Percentiles rank a stretch among this genome's conserved stretches.
Evolutionary conservation across 2,113 vertebrate species (phyloP).

Genomic region (Otocyon megalotis): DNA sequence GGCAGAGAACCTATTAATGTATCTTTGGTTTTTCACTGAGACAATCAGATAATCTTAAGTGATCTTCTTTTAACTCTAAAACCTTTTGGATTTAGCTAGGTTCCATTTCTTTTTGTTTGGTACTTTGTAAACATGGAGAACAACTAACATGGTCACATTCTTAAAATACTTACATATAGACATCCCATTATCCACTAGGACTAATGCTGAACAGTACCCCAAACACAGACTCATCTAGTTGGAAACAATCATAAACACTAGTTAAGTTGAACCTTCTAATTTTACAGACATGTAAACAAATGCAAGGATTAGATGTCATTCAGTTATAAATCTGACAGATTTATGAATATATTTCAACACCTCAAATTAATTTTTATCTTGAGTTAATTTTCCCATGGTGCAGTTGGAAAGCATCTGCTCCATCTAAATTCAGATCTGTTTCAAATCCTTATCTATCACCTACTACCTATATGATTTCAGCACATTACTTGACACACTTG

Average conservation of each 20-base stretch:
- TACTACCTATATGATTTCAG: neutral
- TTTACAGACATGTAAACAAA: conserved; percentile 27
- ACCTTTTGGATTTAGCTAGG: neutral
- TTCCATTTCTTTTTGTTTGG: neutral
- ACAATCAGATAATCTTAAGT: neutral
- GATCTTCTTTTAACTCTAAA: conserved; percentile 48
- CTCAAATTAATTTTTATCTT: conserved; percentile 39
- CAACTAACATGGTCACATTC: neutral
- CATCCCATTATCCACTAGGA: neutral
- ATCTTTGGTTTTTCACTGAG: neutral
- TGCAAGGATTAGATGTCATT: neutral
- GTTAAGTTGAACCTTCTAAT: neutral
- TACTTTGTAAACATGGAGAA: neutral
- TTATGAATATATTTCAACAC: neutral
- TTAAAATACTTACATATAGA: neutral
- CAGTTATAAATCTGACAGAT: conserved; percentile 5
- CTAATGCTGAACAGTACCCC: too few relatives aligned
- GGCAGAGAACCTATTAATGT: neutral
- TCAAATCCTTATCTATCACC: neutral
- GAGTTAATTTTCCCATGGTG: neutral
- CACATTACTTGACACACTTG: neutral
- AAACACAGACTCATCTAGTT: accelerated
- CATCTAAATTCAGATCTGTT: neutral
- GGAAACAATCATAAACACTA: neutral
- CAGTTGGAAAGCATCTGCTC: neutral